Percentiles rank a stretch among this genome's conserved stretches.
These are phyloP conservation scores for Ormyrus nitidulus DNA, from an alignment of 2,888 invertebrate genomes.

Conservation along the genomic window DNA sequence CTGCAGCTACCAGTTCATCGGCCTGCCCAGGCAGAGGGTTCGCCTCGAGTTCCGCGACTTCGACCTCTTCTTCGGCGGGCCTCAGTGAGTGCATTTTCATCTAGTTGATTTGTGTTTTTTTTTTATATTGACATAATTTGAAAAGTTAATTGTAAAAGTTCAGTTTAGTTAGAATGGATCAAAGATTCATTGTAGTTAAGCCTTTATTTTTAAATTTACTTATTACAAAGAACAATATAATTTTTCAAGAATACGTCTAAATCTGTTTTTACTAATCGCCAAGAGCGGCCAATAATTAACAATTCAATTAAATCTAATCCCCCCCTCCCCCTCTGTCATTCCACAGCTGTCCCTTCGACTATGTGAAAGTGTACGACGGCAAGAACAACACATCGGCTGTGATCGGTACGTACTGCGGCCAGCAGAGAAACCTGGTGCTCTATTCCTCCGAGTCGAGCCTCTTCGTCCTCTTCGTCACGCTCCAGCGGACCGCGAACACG, in stretches of 20 bases:
- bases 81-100: constrained; percentile 86
- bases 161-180: no score
- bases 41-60: constrained; percentile 98
- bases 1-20: constrained; percentile 95
- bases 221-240: background rate
- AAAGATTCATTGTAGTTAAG: background rate
- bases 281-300: no score
- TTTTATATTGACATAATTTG: no score
- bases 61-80: constrained; percentile 98
- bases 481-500: constrained; percentile 93
- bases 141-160: no score
- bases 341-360: constrained; percentile 98
- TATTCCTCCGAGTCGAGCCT: constrained; percentile 95
- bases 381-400: constrained; percentile 90
- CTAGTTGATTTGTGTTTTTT: no score
- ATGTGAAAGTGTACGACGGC: constrained; percentile 97
- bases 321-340: background rate
- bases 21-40: constrained; percentile 92
- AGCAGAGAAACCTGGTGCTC: constrained; percentile 95
- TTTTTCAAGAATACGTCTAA: no score
- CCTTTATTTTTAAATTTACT: background rate
- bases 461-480: constrained; percentile 93
- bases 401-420: constrained; percentile 98
- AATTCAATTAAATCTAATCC: no score
- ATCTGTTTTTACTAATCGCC: no score